Conservation (phyloP, 2,113 vertebrate genomes). For the Vombatus ursinus region DNA sequence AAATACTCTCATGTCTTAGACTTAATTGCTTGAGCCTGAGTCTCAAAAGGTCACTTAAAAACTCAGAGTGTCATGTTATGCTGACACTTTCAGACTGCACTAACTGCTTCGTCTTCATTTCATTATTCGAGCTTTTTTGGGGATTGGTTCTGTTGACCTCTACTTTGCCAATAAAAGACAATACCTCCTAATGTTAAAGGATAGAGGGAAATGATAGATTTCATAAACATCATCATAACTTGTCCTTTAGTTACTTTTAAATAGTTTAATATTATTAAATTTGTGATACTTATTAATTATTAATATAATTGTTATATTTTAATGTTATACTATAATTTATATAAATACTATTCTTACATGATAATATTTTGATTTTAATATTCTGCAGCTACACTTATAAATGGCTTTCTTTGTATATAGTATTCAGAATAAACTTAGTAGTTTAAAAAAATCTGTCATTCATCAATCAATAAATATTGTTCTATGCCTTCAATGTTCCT, state of each 20-base stretch:
- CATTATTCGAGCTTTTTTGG: conserved; percentile 37
- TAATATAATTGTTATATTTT: background rate
- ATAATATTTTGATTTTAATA: background rate
- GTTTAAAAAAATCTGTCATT: background rate
- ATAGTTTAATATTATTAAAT: background rate
- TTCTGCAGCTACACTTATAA: background rate
- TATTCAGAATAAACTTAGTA: background rate
- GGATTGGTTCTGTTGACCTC: conserved; percentile 67
- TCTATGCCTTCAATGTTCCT: background rate
- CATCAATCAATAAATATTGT: background rate
- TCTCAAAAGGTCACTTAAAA: conserved; percentile 49
- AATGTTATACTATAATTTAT: too few species aligned
- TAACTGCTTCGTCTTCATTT: conserved; percentile 63
- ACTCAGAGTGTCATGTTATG: conserved; percentile 52
- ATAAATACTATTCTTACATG: too few species aligned
- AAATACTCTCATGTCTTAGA: background rate
- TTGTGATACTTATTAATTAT: background rate
- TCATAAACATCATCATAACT: conserved; percentile 61
- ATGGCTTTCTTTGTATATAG: background rate
- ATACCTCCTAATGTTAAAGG: conserved; percentile 32
- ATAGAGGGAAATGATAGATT: conserved; percentile 66
- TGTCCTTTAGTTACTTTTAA: conserved; percentile 8
- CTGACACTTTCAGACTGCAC: conserved; percentile 46
- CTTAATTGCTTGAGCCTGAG: background rate
- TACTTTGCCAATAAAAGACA: conserved; percentile 52